A percentile compares a stretch with the other conserved stretches of the same genome.
Conservation (phyloP, 1,140 invertebrate species). For the Pseudobourletiella spinata region DNA sequence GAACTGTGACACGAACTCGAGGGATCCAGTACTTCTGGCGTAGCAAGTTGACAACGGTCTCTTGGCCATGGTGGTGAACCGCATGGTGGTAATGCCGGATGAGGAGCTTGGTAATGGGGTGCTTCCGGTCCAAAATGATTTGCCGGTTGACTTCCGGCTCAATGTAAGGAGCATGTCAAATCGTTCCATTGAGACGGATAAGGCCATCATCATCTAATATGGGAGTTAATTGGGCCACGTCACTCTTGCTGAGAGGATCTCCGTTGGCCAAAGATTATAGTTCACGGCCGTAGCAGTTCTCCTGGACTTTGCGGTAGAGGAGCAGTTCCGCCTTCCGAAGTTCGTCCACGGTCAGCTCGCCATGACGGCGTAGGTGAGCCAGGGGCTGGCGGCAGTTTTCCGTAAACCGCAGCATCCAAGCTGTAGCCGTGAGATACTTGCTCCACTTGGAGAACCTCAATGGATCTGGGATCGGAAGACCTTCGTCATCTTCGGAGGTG, state of each 20-base stretch:
- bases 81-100: constrained; percentile 3
- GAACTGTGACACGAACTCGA: not conserved
- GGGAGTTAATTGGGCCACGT: not conserved
- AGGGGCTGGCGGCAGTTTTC: not conserved
- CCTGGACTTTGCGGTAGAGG: not conserved
- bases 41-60: constrained; percentile 5
- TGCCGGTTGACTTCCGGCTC: not conserved
- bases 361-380: no score
- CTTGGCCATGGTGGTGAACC: constrained; percentile 2
- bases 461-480: not conserved
- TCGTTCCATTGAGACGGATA: constrained; percentile 14
- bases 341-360: not conserved
- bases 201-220: not conserved
- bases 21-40: constrained; percentile 14
- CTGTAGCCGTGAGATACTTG: not conserved
- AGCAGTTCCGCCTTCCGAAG: not conserved
- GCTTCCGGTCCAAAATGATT: constrained; percentile 11
- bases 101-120: not conserved
- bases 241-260: not conserved
- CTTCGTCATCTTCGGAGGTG: not conserved
- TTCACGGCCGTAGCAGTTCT: not conserved
- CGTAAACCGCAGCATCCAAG: not conserved
- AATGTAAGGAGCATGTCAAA: not conserved
- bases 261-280: not conserved
- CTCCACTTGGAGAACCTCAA: constrained; percentile 6